Evolutionary conservation across 2,113 vertebrate species (phyloP).

Genomic region (Pseudolaguvia tuberculata): DNA sequence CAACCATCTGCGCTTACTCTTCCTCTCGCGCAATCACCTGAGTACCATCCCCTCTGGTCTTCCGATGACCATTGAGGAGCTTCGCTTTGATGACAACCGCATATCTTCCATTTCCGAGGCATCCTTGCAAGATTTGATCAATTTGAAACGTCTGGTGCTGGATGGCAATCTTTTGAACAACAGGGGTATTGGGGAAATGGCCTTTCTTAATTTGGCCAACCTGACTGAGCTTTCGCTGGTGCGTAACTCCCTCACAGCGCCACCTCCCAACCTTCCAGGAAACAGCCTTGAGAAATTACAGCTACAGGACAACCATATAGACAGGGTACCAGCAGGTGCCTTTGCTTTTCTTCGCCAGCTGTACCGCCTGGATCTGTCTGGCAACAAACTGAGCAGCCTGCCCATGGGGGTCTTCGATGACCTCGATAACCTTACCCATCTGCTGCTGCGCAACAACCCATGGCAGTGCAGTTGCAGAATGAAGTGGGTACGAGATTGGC

Average conservation of each 20-base stretch:
- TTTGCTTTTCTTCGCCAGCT: conserved; percentile 92
- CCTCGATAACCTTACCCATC: conserved; percentile 95
- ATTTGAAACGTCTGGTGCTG: conserved; percentile 92
- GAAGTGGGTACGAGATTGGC: conserved; percentile 98
- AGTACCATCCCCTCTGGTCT: conserved; percentile 94
- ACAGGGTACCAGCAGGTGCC: conserved; percentile 83
- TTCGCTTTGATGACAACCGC: conserved; percentile 97
- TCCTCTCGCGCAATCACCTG: conserved; percentile 95
- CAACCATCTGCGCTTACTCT: conserved; percentile 89
- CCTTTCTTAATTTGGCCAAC: conserved; percentile 90
- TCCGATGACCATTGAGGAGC: conserved; percentile 93
- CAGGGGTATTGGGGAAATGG: conserved; percentile 89
- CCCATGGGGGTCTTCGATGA: conserved; percentile 95
- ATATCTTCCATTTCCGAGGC: conserved; percentile 94
- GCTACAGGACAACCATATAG: conserved; percentile 98
- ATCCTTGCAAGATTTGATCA: conserved; percentile 94
- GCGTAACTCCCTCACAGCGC: conserved; percentile 89
- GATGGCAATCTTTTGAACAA: conserved; percentile 97
- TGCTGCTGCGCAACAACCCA: conserved; percentile 95
- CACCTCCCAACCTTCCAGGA: conserved; percentile 88
- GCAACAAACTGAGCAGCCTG: conserved; percentile 93
- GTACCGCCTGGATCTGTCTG: conserved; percentile 93
- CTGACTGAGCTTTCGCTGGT: conserved; percentile 93
- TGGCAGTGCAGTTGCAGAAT: conserved; percentile 97
- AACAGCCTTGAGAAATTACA: conserved; percentile 90